Evolutionary conservation across 2,113 vertebrate genomes (phyloP), one percentile per base, ranked within the genome.

Genomic region (Ursus arctos): DNA sequence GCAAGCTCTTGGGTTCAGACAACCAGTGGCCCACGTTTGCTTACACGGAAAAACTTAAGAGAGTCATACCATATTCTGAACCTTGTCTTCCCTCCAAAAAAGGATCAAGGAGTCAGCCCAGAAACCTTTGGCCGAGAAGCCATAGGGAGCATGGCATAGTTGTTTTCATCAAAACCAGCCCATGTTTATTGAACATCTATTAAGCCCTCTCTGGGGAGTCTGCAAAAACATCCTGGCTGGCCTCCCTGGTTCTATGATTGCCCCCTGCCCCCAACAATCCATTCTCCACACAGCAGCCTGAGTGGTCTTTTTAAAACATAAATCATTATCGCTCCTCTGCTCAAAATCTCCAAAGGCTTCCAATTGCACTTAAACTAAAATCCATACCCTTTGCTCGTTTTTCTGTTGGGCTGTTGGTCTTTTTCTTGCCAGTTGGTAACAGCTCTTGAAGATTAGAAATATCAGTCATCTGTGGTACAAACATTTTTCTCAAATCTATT

Each of bases 281-380:
- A 6, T 90, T 53, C 15, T 82, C 24, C 57, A n/a, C 43, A 28
- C 6, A 22, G 55, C 22, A 96, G 55, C 90, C 92, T 14, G 28
- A 55, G 43, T 77, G 51, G n/a, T 71, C 67, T 92, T 76, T 92
- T 53, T 77, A 84, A 92, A 95, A 11, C 40, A 57, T 55, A 57
- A 95, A 51, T 67, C 86, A 21, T 71, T 59, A 16, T 88, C 21
- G 31, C 13, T 59, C 13, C 63, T 72, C 57, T 57, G 26, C 82
- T 86, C 47, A 67, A 40, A 96, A 88, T 33, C 69, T 71, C 61
- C 79, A 76, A 36, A 33, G 47, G 12, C 61, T n/a, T 86, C 53
- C 77, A 84, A 1, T 33, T 87, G 51, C 51, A 33, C 33, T 81
- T 85, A 82, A 97, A 92, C 69, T 71, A 84, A 92, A 95, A 90